A percentile compares a stretch with the other conserved stretches of the same genome.
Evolutionary conservation across 2,113 vertebrate species (phyloP).

Genomic region (Pelusios castaneus): DNA sequence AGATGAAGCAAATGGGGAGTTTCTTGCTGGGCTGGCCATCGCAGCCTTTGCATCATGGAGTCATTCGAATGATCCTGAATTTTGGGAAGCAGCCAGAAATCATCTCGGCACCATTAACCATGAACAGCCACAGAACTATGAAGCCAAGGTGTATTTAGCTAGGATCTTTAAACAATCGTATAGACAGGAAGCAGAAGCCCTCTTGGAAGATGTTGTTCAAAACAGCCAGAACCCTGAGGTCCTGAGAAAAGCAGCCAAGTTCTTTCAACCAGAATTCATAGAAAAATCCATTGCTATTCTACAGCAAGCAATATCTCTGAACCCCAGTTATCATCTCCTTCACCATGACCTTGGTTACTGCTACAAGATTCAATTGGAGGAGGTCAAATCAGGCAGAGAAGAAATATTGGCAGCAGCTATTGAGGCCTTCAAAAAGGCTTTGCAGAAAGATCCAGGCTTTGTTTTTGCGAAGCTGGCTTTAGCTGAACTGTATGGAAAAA

Average conservation of each 20-base stretch:
- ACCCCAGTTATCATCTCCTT: neutral
- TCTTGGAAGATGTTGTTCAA: neutral
- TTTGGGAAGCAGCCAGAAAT: neutral
- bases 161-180: accelerated
- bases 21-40: slow-evolving; percentile 13
- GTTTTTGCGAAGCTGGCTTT: neutral
- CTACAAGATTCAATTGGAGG: neutral
- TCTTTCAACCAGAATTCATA: accelerated
- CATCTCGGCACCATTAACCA: neutral
- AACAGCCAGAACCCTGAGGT: neutral
- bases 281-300: neutral
- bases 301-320: neutral
- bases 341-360: neutral
- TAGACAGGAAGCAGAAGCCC: accelerated
- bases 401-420: neutral
- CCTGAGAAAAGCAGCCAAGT: neutral
- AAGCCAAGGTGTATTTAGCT: neutral
- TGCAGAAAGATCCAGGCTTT: neutral
- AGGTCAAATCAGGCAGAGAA: accelerated
- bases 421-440: neutral
- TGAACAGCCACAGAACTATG: neutral
- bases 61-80: accelerated
- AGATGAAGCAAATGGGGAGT: slow-evolving; percentile 8
- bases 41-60: neutral
- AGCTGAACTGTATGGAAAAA: neutral